A percentile compares a stretch with the other conserved stretches of the same genome.
phyloP scores from a whole-genome alignment of 2,113 vertebrate species.

The Larimichthys polyactis region DNA sequence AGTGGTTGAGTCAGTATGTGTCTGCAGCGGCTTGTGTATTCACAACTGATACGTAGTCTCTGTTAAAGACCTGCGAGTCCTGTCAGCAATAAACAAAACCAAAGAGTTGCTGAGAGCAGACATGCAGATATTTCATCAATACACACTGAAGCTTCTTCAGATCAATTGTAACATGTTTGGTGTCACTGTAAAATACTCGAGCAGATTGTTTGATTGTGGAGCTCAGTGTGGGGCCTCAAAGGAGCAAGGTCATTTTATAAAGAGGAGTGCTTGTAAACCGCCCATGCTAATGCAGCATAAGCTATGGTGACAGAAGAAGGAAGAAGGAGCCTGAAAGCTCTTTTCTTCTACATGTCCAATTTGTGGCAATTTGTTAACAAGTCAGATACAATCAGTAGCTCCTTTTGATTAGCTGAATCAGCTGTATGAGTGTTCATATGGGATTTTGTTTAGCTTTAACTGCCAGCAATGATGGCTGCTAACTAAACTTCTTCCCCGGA shows the following conservation, averaged over 20 bases:
- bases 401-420: neutral
- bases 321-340: neutral
- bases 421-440: neutral
- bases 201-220: neutral
- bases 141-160: conserved; percentile 8
- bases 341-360: neutral
- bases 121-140: conserved; percentile 43
- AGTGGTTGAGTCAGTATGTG: conserved; percentile 33
- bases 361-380: neutral
- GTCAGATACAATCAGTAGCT: neutral
- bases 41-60: conserved; percentile 4
- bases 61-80: neutral
- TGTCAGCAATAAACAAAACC: conserved; percentile 40
- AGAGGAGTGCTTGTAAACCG: neutral
- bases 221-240: neutral
- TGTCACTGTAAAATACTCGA: neutral
- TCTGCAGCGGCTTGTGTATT: conserved; percentile 41
- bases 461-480: neutral
- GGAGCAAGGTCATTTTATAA: neutral
- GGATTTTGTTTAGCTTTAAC: neutral
- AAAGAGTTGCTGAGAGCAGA: conserved; percentile 25
- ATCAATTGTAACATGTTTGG: neutral
- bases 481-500: too few species aligned
- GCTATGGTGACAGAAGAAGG: neutral
- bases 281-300: neutral